These are phyloP conservation scores for Drosophila pruinosa DNA, from an alignment of 1,140 invertebrate species.

Conservation along the genomic window DNA sequence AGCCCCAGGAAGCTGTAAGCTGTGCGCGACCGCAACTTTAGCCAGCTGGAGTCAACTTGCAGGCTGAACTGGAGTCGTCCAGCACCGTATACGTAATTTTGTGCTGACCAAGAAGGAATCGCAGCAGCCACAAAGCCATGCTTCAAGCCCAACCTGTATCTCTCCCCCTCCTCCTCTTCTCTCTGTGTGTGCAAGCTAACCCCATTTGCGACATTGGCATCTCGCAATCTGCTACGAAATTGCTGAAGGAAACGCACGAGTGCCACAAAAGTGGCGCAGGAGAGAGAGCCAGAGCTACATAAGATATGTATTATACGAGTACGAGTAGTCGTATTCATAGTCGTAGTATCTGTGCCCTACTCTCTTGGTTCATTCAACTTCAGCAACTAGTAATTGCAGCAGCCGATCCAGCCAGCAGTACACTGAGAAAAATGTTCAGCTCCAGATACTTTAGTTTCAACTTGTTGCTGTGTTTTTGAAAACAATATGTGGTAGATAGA, in stretches of 20 bases:
- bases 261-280: slow-evolving; percentile 52
- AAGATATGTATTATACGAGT: not conserved
- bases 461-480: too few relatives aligned
- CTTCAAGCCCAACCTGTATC: slow-evolving; percentile 1
- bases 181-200: slow-evolving; percentile 32
- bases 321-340: too few relatives aligned
- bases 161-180: not conserved
- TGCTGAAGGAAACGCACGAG: slow-evolving; percentile 79
- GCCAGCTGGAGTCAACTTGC: not conserved
- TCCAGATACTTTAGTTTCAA: too few relatives aligned
- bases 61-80: not conserved
- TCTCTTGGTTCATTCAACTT: slow-evolving; percentile 76
- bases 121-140: slow-evolving; percentile 39
- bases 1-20: slow-evolving; percentile 68
- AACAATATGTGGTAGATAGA: too few relatives aligned
- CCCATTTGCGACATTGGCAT: slow-evolving; percentile 61
- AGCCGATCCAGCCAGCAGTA: not conserved
- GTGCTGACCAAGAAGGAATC: slow-evolving; percentile 71
- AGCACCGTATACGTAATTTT: slow-evolving; percentile 75
- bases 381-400: slow-evolving; percentile 14
- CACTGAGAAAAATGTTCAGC: slow-evolving; percentile 15
- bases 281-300: slow-evolving; percentile 44
- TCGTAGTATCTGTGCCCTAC: slow-evolving; percentile 42
- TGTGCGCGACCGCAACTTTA: slow-evolving; percentile 52
- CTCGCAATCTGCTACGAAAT: slow-evolving; percentile 65